These are phyloP conservation scores for Crotalus tigris DNA, from an alignment of 2,113 vertebrate genomes.

Conservation along the genomic window DNA sequence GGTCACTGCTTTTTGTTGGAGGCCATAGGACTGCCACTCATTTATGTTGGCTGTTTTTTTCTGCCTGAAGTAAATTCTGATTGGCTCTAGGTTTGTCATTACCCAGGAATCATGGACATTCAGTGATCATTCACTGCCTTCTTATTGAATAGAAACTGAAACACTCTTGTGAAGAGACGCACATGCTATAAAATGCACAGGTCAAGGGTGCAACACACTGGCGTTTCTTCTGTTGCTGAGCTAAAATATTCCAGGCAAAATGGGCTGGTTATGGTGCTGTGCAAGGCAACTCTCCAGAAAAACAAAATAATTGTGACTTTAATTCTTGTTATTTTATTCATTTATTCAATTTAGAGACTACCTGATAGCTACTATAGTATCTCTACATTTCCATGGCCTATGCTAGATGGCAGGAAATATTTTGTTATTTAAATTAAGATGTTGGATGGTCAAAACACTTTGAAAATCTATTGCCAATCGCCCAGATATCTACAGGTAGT, in stretches of 20 bases:
- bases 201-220: no score
- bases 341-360: background rate
- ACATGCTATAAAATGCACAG: background rate
- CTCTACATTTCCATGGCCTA: background rate
- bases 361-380: background rate
- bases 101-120: background rate
- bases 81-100: background rate
- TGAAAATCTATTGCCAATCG: background rate
- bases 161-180: background rate
- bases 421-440: background rate
- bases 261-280: background rate
- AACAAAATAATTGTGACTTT: background rate
- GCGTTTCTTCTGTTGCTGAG: background rate
- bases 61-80: background rate
- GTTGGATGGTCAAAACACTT: background rate
- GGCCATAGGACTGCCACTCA: background rate
- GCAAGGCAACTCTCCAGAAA: background rate
- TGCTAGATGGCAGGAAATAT: background rate
- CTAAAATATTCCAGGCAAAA: background rate
- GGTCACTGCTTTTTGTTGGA: constrained; percentile 4
- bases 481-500: background rate
- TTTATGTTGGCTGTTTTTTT: constrained; percentile 5
- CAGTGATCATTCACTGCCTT: background rate
- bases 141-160: background rate
- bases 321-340: background rate